Evolutionary conservation across 2,797 vertebrate genomes (phyloP), one percentile per base, ranked within the genome.

Genomic region (Salmo trutta): DNA sequence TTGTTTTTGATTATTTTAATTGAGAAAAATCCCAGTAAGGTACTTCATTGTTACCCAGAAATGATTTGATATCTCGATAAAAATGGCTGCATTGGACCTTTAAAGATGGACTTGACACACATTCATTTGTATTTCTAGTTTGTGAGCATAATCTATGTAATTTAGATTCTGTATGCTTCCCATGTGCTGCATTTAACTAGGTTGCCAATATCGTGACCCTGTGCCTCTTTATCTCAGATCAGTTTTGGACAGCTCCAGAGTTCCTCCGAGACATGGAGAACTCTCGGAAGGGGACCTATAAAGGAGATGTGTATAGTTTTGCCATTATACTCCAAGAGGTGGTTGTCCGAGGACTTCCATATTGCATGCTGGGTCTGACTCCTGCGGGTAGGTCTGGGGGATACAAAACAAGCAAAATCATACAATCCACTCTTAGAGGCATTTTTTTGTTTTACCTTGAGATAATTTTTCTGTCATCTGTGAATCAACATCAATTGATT

Each of bases 291-390:
- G 96, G 95, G 75, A 97, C 96, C 0, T 92, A 90, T 84, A 96
- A 98, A 88, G 97, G 96, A 74, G 97, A 99, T 0, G 94, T 98
- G 71, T 98, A 97, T 82, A 96, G 97, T 83, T 99, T 99, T 90
- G 94, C 96, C 19, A 98, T 98, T 77, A 97, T 98, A 82, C 93
- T 98, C 36, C 97, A 98, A 86, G 97, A 99, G 92, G 96, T 99
- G 12, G 90, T 99, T 72, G 94, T 96, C 74, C 91, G 94, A 64
- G 97, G 96, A 12, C 88, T 93, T 1, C 97, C 97, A 0, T 98
- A 98, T 83, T 98, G 96, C 90, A 97, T 95, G 93, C 93, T 96
- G 74, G 96, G 95, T 41, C 88, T 98, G 24, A 75, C 94, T 27
- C 93, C 95, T 3, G 94, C 95, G 91, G 97, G 96, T 99, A 86